A percentile compares a stretch with the other conserved stretches of the same genome.
phyloP scores from a whole-genome alignment of 2,113 vertebrate genomes.

The Echinops telfairi region DNA sequence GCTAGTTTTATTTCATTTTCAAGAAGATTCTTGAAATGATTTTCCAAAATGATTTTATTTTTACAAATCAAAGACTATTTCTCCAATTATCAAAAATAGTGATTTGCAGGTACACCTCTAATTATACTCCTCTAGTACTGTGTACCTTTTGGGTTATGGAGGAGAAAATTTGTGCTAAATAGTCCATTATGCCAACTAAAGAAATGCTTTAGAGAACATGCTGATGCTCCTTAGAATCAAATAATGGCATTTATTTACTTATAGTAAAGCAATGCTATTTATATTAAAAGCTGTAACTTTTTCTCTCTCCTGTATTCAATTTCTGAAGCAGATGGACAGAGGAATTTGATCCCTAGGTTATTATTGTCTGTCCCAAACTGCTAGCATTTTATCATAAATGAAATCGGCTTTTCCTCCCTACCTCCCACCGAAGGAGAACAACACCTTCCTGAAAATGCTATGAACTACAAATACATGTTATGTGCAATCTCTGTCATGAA shows the following conservation, averaged over 20 bases:
- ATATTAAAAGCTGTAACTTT: constrained; percentile 37
- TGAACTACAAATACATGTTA: constrained; percentile 62
- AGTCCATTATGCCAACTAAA: constrained; percentile 56
- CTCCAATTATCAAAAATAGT: background rate
- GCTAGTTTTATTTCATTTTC: background rate
- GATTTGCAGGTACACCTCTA: constrained; percentile 37
- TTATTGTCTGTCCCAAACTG: constrained; percentile 56
- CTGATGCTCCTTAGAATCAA: constrained; percentile 40
- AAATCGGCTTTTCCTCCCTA: constrained; percentile 41
- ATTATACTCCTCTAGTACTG: constrained; percentile 29
- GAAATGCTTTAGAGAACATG: constrained; percentile 17
- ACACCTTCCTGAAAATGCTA: constrained; percentile 42
- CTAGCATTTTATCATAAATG: constrained; percentile 60
- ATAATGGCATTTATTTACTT: constrained; percentile 57
- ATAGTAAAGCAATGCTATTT: constrained; percentile 45
- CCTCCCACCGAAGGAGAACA: background rate
- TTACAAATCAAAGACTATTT: constrained; percentile 59
- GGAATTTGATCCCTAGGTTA: constrained; percentile 50
- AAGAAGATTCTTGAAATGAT: constrained; percentile 22
- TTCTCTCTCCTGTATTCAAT: constrained; percentile 2
- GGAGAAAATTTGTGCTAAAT: constrained; percentile 27
- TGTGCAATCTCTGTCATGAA: constrained; percentile 39
- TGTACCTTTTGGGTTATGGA: constrained; percentile 29
- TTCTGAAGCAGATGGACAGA: constrained; percentile 62
- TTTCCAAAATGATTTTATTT: constrained; percentile 63